A percentile compares a stretch with the other conserved stretches of the same genome.
These are phyloP conservation scores for Sandelia bainsii DNA, from an alignment of 2,797 vertebrate species.

Conservation along the genomic window DNA sequence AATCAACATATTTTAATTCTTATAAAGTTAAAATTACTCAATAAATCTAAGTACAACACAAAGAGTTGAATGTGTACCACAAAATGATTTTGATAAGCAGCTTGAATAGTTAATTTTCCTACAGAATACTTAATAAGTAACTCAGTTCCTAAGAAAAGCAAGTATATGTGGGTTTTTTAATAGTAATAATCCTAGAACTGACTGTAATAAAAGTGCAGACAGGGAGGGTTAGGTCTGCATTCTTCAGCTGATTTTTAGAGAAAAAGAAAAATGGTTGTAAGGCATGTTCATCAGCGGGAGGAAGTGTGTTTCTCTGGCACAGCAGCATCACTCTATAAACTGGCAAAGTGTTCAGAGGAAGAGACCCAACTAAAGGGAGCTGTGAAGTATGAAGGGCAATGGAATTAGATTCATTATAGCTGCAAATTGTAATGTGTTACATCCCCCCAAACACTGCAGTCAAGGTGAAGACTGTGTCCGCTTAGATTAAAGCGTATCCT, in stretches of 20 bases:
- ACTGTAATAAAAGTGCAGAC: background rate
- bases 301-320: conserved; percentile 35
- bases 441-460: conserved; percentile 32
- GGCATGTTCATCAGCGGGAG: conserved; percentile 39
- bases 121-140: background rate
- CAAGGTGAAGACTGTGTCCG: conserved; percentile 49
- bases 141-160: no score
- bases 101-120: background rate
- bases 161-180: background rate
- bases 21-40: no score
- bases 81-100: background rate
- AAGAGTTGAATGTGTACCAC: background rate
- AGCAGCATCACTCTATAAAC: conserved; percentile 27
- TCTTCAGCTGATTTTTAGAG: conserved; percentile 24
- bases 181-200: background rate
- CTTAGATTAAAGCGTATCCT: background rate
- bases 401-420: conserved; percentile 58
- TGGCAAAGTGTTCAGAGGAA: conserved; percentile 36
- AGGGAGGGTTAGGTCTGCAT: conserved; percentile 2
- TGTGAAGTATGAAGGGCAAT: conserved; percentile 56
- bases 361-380: conserved; percentile 32
- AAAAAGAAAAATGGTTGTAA: conserved; percentile 22
- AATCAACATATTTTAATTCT: no score
- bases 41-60: no score
- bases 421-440: conserved; percentile 55